Evolutionary conservation across 2,797 vertebrate species (phyloP).

Genomic region (Pseudopleuronectes americanus): DNA sequence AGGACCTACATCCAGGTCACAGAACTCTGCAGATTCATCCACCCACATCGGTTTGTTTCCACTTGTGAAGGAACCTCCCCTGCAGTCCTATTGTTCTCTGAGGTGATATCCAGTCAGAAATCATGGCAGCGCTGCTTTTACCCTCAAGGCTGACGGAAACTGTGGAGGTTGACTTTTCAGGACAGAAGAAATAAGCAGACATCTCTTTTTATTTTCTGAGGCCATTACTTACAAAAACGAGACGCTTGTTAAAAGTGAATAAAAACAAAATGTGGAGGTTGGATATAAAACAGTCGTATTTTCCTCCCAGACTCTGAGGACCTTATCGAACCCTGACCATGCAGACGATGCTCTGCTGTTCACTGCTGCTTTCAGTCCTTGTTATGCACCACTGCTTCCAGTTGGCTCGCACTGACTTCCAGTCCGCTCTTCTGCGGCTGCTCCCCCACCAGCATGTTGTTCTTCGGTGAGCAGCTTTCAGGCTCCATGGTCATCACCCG

Average conservation of each 20-base stretch:
- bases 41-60: not conserved
- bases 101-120: not conserved
- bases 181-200: conserved; percentile 17
- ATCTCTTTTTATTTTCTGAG: conserved; percentile 9
- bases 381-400: conserved; percentile 38
- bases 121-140: not conserved
- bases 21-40: not conserved
- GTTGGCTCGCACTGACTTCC: conserved; percentile 12
- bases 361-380: conserved; percentile 10
- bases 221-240: not conserved
- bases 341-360: conserved; percentile 11
- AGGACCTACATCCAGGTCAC: not conserved
- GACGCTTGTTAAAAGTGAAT: not conserved
- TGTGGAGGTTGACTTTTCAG: not conserved
- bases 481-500: conserved; percentile 95
- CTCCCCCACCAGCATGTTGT: conserved; percentile 94
- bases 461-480: conserved; percentile 96
- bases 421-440: conserved; percentile 14
- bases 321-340: conserved; percentile 35
- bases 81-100: not conserved
- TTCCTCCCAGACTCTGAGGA: not conserved
- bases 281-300: conserved; percentile 5
- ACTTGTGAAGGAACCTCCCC: not conserved
- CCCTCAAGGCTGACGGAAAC: not conserved
- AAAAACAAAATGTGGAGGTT: not conserved